These are phyloP conservation scores for Tenualosa thibaudeaui DNA, from an alignment of 2,797 vertebrate genomes.

Conservation along the genomic window DNA sequence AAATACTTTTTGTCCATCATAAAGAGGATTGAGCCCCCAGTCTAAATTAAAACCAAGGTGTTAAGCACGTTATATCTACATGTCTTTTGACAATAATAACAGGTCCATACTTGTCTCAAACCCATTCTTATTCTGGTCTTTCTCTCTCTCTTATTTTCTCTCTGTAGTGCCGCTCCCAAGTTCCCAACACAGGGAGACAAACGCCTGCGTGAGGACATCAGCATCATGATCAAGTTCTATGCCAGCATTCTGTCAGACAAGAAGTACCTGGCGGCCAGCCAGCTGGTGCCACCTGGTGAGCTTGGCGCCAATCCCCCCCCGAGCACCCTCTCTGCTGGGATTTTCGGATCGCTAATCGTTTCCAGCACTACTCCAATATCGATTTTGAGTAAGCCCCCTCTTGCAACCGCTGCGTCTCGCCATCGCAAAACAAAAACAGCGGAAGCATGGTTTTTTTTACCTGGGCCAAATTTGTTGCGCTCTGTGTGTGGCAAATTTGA, in stretches of 20 bases:
- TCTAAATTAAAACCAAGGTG: no score
- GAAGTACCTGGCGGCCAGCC: constrained; percentile 94
- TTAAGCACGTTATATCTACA: no score
- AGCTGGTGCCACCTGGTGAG: constrained; percentile 92
- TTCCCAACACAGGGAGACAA: constrained; percentile 94
- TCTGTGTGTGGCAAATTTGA: constrained; percentile 62
- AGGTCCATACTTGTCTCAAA: background rate
- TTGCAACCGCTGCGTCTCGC: constrained; percentile 55
- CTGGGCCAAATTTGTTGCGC: constrained; percentile 62
- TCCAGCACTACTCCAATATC: constrained; percentile 83
- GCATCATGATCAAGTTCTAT: constrained; percentile 93
- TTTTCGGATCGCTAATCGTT: constrained; percentile 83
- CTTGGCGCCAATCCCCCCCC: constrained; percentile 74
- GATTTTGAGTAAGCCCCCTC: constrained; percentile 78
- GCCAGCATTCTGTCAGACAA: constrained; percentile 98
- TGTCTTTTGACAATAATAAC: no score
- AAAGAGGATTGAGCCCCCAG: no score
- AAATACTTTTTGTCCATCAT: no score
- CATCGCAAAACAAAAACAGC: constrained; percentile 52
- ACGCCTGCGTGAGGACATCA: constrained; percentile 92
- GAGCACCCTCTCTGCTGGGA: constrained; percentile 77
- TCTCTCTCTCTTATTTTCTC: background rate
- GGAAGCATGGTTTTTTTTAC: constrained; percentile 62
- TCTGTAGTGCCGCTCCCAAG: constrained; percentile 84
- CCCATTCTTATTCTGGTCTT: background rate